phyloP scores from a whole-genome alignment of 2,797 vertebrate genomes.

The Gorsachius magnificus region DNA sequence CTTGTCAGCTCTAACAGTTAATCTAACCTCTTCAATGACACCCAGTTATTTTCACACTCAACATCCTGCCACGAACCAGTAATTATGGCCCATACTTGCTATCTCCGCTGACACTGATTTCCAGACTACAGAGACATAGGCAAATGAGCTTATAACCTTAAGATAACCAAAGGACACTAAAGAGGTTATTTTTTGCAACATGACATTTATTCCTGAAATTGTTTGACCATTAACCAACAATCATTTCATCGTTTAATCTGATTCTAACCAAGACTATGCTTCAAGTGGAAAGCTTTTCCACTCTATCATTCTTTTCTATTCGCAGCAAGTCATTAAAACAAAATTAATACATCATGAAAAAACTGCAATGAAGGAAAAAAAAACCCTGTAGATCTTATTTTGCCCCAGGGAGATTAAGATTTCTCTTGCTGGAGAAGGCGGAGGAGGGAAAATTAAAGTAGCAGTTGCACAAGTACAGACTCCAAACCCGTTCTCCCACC shows the following conservation, averaged over 20 bases:
- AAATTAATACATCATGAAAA: slow-evolving; percentile 22
- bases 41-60: slow-evolving; percentile 67
- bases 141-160: slow-evolving; percentile 59
- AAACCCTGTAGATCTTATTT: neutral
- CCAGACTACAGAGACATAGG: slow-evolving; percentile 37
- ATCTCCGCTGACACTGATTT: slow-evolving; percentile 21
- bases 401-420: neutral
- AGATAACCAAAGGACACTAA: slow-evolving; percentile 38
- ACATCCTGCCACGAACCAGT: slow-evolving; percentile 41
- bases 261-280: neutral
- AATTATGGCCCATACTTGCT: slow-evolving; percentile 56
- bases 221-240: slow-evolving; percentile 29
- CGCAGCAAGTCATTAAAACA: slow-evolving; percentile 17
- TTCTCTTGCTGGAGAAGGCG: neutral
- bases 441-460: neutral
- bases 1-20: slow-evolving; percentile 75
- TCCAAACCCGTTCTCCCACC: neutral
- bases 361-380: neutral
- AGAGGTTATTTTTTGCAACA: slow-evolving; percentile 35
- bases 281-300: slow-evolving; percentile 19
- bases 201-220: slow-evolving; percentile 53
- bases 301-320: neutral
- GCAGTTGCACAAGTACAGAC: neutral
- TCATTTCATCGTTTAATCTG: neutral
- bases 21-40: slow-evolving; percentile 77